Conservation (phyloP, 2,888 invertebrate species). For the Monopis laevigella region DNA sequence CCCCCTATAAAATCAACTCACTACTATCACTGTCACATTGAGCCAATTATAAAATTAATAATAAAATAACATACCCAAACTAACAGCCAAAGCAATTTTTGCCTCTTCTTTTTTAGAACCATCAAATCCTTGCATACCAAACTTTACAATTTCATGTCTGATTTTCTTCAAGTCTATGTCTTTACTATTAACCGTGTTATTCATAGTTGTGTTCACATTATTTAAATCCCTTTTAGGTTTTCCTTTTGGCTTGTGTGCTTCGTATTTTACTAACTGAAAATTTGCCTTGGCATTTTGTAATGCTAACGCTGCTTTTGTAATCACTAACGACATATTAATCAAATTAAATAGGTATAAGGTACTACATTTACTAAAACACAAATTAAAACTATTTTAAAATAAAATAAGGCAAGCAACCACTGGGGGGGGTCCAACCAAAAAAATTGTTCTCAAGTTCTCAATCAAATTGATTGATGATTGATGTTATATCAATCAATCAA, state of each 20-base stretch:
- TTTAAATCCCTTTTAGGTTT: conserved; percentile 25
- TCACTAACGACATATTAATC: conserved; percentile 37
- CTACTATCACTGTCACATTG: too few species aligned
- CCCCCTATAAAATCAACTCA: too few species aligned
- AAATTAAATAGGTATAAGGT: too few species aligned
- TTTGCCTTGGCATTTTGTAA: conserved; percentile 46
- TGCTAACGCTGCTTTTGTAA: conserved; percentile 62
- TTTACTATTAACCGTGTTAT: conserved; percentile 26
- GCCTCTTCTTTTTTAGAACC: conserved; percentile 77
- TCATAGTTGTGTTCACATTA: conserved; percentile 19
- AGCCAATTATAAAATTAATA: too few species aligned
- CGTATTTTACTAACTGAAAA: conserved; percentile 56
- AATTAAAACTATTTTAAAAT: too few species aligned
- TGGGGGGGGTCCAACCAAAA: too few species aligned
- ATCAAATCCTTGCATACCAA: conserved; percentile 82
- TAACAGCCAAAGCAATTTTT: conserved; percentile 79
- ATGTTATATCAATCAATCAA: too few species aligned
- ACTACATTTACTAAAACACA: too few species aligned
- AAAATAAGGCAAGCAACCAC: too few species aligned
- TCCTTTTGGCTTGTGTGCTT: conserved; percentile 62
- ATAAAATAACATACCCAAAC: conserved; percentile 68
- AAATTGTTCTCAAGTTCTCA: too few species aligned
- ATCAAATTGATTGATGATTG: too few species aligned
- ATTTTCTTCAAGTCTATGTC: conserved; percentile 79
- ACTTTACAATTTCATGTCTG: conserved; percentile 83